A percentile compares a stretch with the other conserved stretches of the same genome.
These are phyloP conservation scores for Morpho achilles DNA, from an alignment of 2,888 invertebrate genomes.

Conservation along the genomic window DNA sequence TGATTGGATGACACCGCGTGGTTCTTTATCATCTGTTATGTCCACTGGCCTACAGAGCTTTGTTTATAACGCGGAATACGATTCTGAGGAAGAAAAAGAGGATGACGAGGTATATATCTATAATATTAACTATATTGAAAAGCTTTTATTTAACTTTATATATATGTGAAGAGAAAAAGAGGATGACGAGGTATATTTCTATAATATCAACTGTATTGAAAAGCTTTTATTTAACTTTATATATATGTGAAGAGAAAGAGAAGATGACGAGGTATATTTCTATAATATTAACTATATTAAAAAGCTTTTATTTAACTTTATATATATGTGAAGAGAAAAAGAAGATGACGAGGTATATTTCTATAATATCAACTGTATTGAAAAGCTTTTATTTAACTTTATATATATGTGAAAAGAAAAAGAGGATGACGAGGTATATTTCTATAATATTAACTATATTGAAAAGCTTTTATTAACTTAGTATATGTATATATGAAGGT, in stretches of 20 bases:
- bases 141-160: no score
- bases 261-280: conserved; percentile 46
- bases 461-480: no score
- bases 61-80: conserved; percentile 55
- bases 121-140: no score
- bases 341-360: conserved; percentile 52
- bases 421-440: conserved; percentile 51
- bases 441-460: neutral
- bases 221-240: no score
- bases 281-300: neutral
- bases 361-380: no score
- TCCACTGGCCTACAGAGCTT: conserved; percentile 62
- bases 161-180: no score
- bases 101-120: conserved; percentile 46
- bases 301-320: no score
- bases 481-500: no score
- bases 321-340: no score
- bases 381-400: no score
- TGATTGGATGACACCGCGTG: conserved; percentile 71
- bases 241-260: conserved; percentile 57
- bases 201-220: no score
- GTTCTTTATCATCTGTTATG: conserved; percentile 63
- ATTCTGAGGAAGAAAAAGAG: conserved; percentile 54
- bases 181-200: conserved; percentile 46
- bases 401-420: conserved; percentile 53